Evolutionary conservation across 2,888 invertebrate species (phyloP).

Genomic region (Amorpha juglandis): DNA sequence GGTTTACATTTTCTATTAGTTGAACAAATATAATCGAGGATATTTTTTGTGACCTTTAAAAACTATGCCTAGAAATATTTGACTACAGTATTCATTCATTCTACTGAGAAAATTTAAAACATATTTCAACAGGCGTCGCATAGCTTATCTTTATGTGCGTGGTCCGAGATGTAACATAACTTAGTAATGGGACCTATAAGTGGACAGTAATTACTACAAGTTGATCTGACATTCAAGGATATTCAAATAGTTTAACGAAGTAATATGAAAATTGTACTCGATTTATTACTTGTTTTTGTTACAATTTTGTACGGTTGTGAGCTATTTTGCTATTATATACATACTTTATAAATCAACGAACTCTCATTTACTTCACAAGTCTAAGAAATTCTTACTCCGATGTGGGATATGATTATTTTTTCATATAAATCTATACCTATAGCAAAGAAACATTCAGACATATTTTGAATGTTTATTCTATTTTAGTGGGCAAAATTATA

Average conservation of each 20-base stretch:
- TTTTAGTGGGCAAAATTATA: too few relatives aligned
- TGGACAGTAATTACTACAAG: conserved; percentile 24
- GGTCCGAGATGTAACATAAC: conserved; percentile 25
- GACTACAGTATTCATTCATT: too few relatives aligned
- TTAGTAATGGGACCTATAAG: conserved; percentile 24
- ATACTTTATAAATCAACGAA: conserved; percentile 3
- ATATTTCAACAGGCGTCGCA: neutral
- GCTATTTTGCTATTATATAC: neutral
- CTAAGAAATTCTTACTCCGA: too few relatives aligned
- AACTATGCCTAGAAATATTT: neutral
- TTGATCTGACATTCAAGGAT: conserved; percentile 26
- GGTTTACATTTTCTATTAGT: neutral
- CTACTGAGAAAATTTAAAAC: too few relatives aligned
- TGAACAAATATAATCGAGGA: neutral
- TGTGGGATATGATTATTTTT: too few relatives aligned
- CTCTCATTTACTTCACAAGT: neutral
- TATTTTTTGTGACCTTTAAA: neutral
- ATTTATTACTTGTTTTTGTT: conserved; percentile 15
- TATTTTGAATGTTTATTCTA: too few relatives aligned
- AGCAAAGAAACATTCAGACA: too few relatives aligned
- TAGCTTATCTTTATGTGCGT: conserved; percentile 3
- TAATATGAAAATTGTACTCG: conserved; percentile 15
- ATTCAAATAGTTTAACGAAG: conserved; percentile 21
- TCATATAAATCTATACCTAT: too few relatives aligned
- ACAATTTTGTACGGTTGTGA: neutral